phyloP scores from a whole-genome alignment of 23 tunicate species.

The Trididemnum miniatum region DNA sequence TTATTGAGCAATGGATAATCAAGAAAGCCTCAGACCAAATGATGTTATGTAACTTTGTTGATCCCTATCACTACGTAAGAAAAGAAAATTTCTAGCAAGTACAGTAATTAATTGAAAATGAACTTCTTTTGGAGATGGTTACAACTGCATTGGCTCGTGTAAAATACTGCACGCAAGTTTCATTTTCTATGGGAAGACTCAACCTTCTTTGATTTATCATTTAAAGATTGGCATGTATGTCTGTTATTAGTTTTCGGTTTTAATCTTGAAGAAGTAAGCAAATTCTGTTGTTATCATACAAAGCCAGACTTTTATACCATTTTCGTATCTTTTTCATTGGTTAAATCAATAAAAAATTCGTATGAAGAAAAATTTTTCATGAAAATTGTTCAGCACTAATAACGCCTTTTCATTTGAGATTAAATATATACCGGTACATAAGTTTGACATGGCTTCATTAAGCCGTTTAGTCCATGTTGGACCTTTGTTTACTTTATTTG shows the following conservation, averaged over 20 bases:
- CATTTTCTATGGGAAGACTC: slow-evolving; percentile 79
- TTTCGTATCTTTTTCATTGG: too few relatives aligned
- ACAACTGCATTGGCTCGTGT: slow-evolving; percentile 70
- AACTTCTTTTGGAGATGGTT: slow-evolving; percentile 67
- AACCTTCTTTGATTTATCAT: too few relatives aligned
- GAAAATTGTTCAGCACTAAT: too few relatives aligned
- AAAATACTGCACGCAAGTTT: slow-evolving; percentile 57
- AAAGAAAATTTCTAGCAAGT: slow-evolving; percentile 43
- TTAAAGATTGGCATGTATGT: too few relatives aligned
- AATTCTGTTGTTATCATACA: too few relatives aligned
- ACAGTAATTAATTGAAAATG: slow-evolving; percentile 61
- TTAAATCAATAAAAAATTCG: neutral
- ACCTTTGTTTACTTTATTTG: slow-evolving; percentile 71
- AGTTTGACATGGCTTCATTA: slow-evolving; percentile 9
- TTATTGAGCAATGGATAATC: slow-evolving; percentile 94
- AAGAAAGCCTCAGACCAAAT: slow-evolving; percentile 59
- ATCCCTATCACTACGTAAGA: slow-evolving; percentile 77
- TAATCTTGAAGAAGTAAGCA: too few relatives aligned
- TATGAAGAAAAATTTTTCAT: too few relatives aligned
- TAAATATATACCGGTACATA: too few relatives aligned
- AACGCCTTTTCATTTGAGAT: too few relatives aligned
- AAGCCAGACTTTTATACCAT: too few relatives aligned
- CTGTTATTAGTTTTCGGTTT: too few relatives aligned
- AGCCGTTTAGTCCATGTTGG: slow-evolving; percentile 66
- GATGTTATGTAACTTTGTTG: too few relatives aligned